phyloP scores from a whole-genome alignment of 1,140 invertebrate species.

The Nixonia krombeini region DNA sequence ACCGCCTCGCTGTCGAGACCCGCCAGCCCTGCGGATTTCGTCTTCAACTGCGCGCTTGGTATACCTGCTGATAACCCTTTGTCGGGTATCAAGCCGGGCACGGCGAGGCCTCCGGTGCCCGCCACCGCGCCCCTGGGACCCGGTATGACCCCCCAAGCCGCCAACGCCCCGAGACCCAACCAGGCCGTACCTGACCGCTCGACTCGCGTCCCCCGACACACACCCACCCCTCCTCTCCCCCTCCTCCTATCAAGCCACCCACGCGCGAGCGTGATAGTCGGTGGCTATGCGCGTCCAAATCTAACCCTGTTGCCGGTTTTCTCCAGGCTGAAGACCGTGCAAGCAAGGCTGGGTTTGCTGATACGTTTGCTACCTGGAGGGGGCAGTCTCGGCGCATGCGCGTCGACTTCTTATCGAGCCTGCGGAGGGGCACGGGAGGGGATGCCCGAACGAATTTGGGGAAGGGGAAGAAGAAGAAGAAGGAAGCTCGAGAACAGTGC shows the following conservation, averaged over 20 bases:
- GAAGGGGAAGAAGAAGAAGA: slow-evolving; percentile 40
- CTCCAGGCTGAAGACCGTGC: slow-evolving; percentile 53
- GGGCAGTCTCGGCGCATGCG: slow-evolving; percentile 50
- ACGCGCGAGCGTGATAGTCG: slow-evolving; percentile 57
- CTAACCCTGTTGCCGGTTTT: slow-evolving; percentile 64
- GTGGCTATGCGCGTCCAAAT: slow-evolving; percentile 60
- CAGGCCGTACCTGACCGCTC: slow-evolving; percentile 40
- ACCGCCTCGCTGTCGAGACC: slow-evolving; percentile 70
- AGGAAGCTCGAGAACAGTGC: slow-evolving; percentile 41
- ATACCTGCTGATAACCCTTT: slow-evolving; percentile 57
- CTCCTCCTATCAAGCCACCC: slow-evolving; percentile 33
- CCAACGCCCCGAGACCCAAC: slow-evolving; percentile 66
- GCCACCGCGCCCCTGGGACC: slow-evolving; percentile 68
- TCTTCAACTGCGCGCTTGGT: slow-evolving; percentile 51
- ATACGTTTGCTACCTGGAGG: slow-evolving; percentile 11
- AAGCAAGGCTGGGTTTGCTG: slow-evolving; percentile 36
- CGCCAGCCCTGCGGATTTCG: slow-evolving; percentile 69
- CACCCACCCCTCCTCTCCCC: slow-evolving; percentile 14
- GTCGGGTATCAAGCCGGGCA: slow-evolving; percentile 65
- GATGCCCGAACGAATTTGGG: slow-evolving; percentile 5
- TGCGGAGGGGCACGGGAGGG: slow-evolving; percentile 49
- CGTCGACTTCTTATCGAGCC: slow-evolving; percentile 51
- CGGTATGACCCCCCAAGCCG: slow-evolving; percentile 58
- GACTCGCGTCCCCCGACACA: slow-evolving; percentile 37
- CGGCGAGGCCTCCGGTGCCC: slow-evolving; percentile 68